phyloP scores from a whole-genome alignment of 2,888 invertebrate genomes.

The Leptarthrus brevirostris region DNA sequence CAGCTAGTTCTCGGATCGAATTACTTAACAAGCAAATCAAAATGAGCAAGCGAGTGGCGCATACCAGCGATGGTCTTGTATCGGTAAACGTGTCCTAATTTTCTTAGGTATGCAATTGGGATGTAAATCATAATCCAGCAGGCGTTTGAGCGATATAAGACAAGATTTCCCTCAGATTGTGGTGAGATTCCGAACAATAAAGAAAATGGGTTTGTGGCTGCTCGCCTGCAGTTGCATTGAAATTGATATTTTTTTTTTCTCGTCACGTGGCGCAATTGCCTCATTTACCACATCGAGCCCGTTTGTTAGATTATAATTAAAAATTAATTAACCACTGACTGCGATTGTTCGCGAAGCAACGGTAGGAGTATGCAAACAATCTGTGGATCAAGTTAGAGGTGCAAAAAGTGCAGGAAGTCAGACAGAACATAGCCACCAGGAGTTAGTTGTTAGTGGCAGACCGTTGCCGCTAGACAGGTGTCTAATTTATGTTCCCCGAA shows the following conservation, averaged over 20 bases:
- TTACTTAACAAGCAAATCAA: slow-evolving; percentile 28
- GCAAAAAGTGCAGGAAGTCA: slow-evolving; percentile 30
- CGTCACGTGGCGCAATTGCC: slow-evolving; percentile 10
- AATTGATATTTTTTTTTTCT: not conserved
- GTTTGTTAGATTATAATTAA: slow-evolving; percentile 10
- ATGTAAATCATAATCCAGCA: not conserved
- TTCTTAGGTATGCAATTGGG: slow-evolving; percentile 17
- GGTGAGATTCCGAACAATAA: slow-evolving; percentile 22
- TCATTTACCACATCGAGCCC: not conserved
- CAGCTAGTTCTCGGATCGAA: slow-evolving; percentile 1
- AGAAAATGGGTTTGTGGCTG: slow-evolving; percentile 13
- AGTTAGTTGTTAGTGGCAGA: not conserved
- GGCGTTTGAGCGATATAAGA: not conserved
- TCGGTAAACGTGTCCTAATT: slow-evolving; percentile 18
- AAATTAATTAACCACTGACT: slow-evolving; percentile 24
- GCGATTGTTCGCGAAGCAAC: not conserved
- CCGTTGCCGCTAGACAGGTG: slow-evolving; percentile 1
- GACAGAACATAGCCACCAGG: not conserved
- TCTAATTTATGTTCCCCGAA: not conserved
- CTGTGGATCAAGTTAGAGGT: not conserved
- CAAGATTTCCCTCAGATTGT: slow-evolving; percentile 14
- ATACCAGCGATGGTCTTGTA: slow-evolving; percentile 4
- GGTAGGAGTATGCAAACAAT: not conserved
- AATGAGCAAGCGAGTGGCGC: slow-evolving; percentile 1
- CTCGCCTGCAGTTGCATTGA: not conserved